phyloP scores from a whole-genome alignment of 2,888 invertebrate genomes.

The Escarpia spicata region DNA sequence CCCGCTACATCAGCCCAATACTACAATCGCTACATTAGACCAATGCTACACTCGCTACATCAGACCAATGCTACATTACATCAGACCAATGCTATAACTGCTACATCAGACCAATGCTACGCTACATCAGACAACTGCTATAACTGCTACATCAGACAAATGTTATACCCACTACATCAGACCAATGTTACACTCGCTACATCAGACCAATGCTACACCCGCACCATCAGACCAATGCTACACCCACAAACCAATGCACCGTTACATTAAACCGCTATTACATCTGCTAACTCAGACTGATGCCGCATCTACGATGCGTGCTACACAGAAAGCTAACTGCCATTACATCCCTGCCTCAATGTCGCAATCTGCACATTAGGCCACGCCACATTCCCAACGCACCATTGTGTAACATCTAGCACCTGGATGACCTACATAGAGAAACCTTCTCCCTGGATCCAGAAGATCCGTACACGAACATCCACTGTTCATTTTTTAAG shows the following conservation, averaged over 20 bases:
- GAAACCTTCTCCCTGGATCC: background rate
- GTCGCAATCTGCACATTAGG: background rate
- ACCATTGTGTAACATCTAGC: background rate
- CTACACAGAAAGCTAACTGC: background rate
- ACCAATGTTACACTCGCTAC: too few species aligned
- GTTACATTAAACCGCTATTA: background rate
- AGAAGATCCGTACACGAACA: background rate
- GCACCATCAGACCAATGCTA: background rate
- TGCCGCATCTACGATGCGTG: background rate
- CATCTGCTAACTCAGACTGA: background rate
- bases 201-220: background rate
- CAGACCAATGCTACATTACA: background rate
- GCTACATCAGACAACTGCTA: too few species aligned
- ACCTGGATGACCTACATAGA: background rate
- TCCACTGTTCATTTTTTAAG: background rate
- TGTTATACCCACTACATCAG: background rate
- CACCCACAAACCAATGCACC: background rate
- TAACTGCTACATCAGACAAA: background rate
- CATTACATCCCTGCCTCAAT: background rate
- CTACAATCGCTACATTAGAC: background rate
- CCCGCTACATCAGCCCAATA: background rate
- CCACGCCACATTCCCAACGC: background rate
- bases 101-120: too few species aligned
- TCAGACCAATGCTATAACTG: too few species aligned
- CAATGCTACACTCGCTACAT: background rate